phyloP scores from a whole-genome alignment of 2,113 vertebrate genomes.

The Sus scrofa region T2T-Sscrofa CM000824.6:67655501-67656000 shows the following conservation, averaged over 20 bases:
- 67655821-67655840: slow-evolving; percentile 9
- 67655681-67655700: neutral
- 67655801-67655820: neutral
- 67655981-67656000: neutral
- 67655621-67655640: neutral
- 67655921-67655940: neutral
- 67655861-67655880: neutral
- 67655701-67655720: neutral
- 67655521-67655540: neutral
- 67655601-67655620: neutral
- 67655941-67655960: neutral
- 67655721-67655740: neutral
- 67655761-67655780: neutral
- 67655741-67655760: neutral
- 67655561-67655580: neutral
- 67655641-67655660: neutral
- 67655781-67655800: neutral
- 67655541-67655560: neutral
- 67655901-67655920: neutral
- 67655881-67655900: neutral
- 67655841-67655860: neutral
- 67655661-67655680: neutral
- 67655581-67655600: neutral
- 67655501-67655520: neutral
- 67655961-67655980: neutral